These are phyloP conservation scores for Lysandra bellargus DNA, from an alignment of 2,888 invertebrate species.

Conservation along the genomic window DNA sequence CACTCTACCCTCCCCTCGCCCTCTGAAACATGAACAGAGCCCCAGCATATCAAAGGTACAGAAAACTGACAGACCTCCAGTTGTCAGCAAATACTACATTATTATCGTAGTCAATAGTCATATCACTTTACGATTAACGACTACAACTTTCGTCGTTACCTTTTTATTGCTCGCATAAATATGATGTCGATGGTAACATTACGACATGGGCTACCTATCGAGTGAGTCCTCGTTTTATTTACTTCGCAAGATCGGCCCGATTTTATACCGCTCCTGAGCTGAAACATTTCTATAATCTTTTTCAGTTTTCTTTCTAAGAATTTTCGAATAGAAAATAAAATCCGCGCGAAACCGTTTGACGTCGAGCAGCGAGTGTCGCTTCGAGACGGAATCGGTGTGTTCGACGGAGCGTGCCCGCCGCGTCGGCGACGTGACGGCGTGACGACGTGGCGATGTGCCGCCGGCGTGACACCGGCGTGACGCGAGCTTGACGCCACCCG, in stretches of 20 bases:
- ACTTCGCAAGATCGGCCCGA: not conserved
- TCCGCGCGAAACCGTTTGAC: constrained; percentile 11
- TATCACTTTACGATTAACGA: not conserved
- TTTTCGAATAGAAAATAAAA: constrained; percentile 7
- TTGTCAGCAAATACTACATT: not conserved
- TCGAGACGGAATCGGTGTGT: constrained; percentile 24
- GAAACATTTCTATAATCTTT: not conserved
- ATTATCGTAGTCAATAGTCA: not conserved
- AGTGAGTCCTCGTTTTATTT: not conserved
- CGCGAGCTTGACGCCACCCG: constrained; percentile 24
- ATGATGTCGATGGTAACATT: not conserved
- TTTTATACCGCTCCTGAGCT: not conserved
- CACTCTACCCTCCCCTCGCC: not conserved
- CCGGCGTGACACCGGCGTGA: constrained; percentile 12
- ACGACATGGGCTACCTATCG: not conserved
- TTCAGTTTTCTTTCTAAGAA: not conserved
- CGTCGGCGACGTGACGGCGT: constrained; percentile 27
- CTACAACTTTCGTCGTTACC: not conserved
- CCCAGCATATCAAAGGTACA: not conserved
- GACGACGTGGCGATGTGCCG: not conserved
- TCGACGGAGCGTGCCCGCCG: constrained; percentile 6
- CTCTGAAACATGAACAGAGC: not conserved
- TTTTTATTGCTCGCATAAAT: not conserved
- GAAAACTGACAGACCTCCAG: not conserved
- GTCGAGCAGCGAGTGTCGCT: constrained; percentile 4